Evolutionary conservation across 2,113 vertebrate species (phyloP), one percentile per base, ranked within the genome.

Genomic region (Microcebus ravelobensis): DNA sequence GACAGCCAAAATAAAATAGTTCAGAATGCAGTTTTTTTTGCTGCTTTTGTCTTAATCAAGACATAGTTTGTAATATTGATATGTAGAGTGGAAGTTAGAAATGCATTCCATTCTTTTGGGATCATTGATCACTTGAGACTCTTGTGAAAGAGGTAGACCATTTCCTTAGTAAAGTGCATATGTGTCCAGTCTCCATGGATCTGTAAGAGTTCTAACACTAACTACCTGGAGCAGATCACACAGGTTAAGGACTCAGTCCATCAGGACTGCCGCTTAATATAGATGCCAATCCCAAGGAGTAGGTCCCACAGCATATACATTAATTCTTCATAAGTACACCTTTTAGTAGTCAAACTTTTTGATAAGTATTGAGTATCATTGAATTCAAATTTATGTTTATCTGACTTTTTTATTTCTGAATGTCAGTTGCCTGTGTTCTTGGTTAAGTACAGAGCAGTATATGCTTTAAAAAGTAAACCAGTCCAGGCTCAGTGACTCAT

Each of bases 381-480:
- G n/a, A 89, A 13, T 88, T 92, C 67, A 94, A 77, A 34, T 92
- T 50, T 36, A 6, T 67, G 17, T 73, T 50, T 81, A 63, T 29
- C 17, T 63, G 6, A 2, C 6, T 63, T 55, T 95, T 63, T 88
- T 92, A 79, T 57, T 57, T 42, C 34, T 74, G 36, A 94, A 25
- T 65, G 48, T 86, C 29, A 73, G 18, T 71, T 94, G 17, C 29
- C 8, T 67, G 2, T 96, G 27, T 82, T 89, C 25, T 95, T 59
- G 57, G 36, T 91, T 83, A 85, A 87, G 42, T 81, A 61, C 9
- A 81, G 36, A 90, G 31, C 5, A 11, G 18, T 10, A 31, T 48
- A 39, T 95, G 29, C 67, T 91, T 95, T 95, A 93, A 70, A 76
- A 95, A 89, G n/a, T 82, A 91, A 92, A 39, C 52, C 36, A 90